phyloP scores from a whole-genome alignment of 2,113 vertebrate genomes.

The Ageneiosus marmoratus region DNA sequence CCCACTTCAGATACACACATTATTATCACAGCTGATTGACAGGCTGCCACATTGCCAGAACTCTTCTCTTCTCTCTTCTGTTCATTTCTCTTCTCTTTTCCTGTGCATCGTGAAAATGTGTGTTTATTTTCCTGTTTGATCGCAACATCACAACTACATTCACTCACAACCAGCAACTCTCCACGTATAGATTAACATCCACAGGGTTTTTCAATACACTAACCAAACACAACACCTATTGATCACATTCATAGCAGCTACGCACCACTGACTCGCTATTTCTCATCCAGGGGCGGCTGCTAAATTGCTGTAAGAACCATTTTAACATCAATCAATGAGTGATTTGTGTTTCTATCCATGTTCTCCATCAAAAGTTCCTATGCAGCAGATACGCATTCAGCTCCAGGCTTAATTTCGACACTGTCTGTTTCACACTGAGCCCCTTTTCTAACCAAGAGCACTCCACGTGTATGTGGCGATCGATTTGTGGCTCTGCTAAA shows the following conservation, averaged over 20 bases:
- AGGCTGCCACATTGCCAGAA: slow-evolving; percentile 15
- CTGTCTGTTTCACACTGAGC: slow-evolving; percentile 36
- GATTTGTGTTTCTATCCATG: slow-evolving; percentile 23
- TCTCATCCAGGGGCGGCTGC: neutral
- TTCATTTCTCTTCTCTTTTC: neutral
- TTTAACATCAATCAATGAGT: slow-evolving; percentile 30
- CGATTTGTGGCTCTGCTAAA: slow-evolving; percentile 54
- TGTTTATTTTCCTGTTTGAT: neutral
- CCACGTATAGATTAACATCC: slow-evolving; percentile 8
- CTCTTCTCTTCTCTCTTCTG: neutral
- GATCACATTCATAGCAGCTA: slow-evolving; percentile 14
- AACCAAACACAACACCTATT: slow-evolving; percentile 28
- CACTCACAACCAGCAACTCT: neutral
- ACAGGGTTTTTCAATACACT: slow-evolving; percentile 23
- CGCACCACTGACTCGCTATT: neutral
- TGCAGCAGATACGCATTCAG: neutral
- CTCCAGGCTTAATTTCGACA: slow-evolving; percentile 26
- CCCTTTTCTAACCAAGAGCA: slow-evolving; percentile 13
- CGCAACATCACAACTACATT: neutral
- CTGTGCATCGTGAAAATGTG: neutral
- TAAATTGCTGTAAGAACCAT: slow-evolving; percentile 13
- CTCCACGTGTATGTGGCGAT: slow-evolving; percentile 41
- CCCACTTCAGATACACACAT: slow-evolving; percentile 43
- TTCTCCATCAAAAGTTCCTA: neutral
- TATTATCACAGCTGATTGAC: slow-evolving; percentile 47